phyloP scores from a whole-genome alignment of 1,140 invertebrate genomes.

The Venustaconcha ellipsiformis region DNA sequence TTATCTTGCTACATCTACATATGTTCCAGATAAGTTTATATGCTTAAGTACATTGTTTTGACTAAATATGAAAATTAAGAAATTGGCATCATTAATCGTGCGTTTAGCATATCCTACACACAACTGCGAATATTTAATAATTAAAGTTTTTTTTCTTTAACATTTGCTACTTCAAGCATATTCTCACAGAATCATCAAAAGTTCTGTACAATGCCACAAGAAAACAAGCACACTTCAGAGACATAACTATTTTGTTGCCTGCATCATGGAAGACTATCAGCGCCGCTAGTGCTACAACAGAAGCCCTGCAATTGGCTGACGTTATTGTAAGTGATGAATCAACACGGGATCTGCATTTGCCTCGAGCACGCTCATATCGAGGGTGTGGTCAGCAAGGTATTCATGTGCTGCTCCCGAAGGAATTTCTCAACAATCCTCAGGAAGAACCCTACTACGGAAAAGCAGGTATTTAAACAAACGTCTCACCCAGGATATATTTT shows the following conservation, averaged over 20 bases:
- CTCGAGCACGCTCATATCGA: constrained; percentile 23
- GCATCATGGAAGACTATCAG: constrained; percentile 49
- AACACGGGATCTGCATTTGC: constrained; percentile 14
- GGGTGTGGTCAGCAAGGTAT: constrained; percentile 31
- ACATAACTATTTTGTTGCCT: constrained; percentile 67
- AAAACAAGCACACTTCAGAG: constrained; percentile 59
- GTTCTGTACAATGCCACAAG: constrained; percentile 58
- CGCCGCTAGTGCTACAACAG: constrained; percentile 22
- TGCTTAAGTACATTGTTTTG: too few species aligned
- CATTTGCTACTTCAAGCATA: constrained; percentile 29
- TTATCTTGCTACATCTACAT: too few species aligned
- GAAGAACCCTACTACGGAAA: constrained; percentile 10
- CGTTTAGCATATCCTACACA: too few species aligned
- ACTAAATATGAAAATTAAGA: too few species aligned
- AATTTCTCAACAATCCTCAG: constrained; percentile 12
- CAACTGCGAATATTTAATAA: too few species aligned
- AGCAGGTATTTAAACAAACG: constrained; percentile 7
- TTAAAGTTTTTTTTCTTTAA: too few species aligned
- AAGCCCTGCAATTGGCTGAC: constrained; percentile 44
- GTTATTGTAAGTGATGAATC: constrained; percentile 33
- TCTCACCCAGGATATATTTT: too few species aligned
- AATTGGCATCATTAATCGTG: too few species aligned
- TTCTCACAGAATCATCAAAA: constrained; percentile 48
- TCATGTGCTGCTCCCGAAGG: constrained; percentile 25
- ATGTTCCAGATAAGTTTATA: too few species aligned